These are phyloP conservation scores for Hydrozoanthus gracilis DNA, from an alignment of 92 coral and sea anemone genomes.

Conservation along the genomic window DNA sequence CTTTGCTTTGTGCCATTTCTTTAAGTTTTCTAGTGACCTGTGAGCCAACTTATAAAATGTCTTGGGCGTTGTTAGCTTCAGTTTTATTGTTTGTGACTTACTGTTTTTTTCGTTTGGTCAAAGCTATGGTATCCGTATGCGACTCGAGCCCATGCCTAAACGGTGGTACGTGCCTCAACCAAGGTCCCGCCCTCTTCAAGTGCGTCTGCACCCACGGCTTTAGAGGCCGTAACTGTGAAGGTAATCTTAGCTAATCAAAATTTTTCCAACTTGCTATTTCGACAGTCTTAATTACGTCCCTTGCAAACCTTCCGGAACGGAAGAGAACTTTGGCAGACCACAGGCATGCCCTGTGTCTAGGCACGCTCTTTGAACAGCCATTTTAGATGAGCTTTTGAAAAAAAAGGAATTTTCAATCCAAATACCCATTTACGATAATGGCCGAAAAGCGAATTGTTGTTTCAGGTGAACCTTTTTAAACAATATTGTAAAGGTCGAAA, in stretches of 20 bases:
- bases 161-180: conserved; percentile 92
- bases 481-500: no score
- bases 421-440: no score
- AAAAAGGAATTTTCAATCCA: no score
- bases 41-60: neutral
- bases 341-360: no score
- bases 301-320: neutral
- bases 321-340: no score
- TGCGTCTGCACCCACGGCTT: conserved; percentile 92
- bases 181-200: conserved; percentile 91
- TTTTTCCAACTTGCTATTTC: neutral
- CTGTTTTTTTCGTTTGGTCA: neutral
- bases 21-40: neutral
- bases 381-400: no score
- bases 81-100: neutral
- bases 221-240: conserved; percentile 91
- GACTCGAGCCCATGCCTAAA: conserved; percentile 96
- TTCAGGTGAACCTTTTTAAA: no score
- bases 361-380: no score
- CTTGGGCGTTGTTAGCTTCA: neutral
- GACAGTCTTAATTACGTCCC: neutral
- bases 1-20: neutral
- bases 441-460: no score
- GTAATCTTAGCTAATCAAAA: conserved; percentile 53
- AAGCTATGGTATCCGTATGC: conserved; percentile 94